Percentiles rank a stretch among this genome's conserved stretches.
Conservation (phyloP, 2,797 vertebrate species). For the Sebastes diaconus region DNA sequence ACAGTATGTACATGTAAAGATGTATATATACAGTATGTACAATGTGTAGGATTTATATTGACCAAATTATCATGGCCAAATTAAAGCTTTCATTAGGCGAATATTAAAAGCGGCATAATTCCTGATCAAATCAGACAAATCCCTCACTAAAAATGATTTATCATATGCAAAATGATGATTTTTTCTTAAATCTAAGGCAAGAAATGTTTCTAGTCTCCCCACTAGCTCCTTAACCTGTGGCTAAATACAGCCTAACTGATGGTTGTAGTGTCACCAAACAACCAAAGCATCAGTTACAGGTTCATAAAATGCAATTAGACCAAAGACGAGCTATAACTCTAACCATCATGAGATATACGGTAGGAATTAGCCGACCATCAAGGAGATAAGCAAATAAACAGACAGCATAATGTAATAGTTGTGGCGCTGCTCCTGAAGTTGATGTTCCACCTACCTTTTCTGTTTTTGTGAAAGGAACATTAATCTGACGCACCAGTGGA, state of each 20-base stretch:
- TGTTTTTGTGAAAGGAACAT: slow-evolving; percentile 73
- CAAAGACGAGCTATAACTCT: slow-evolving; percentile 33
- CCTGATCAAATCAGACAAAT: slow-evolving; percentile 20
- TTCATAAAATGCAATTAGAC: slow-evolving; percentile 44
- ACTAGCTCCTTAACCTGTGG: slow-evolving; percentile 10
- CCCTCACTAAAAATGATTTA: not conserved
- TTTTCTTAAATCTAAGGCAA: slow-evolving; percentile 27
- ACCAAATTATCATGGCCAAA: not conserved
- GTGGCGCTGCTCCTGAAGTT: slow-evolving; percentile 58
- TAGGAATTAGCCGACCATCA: slow-evolving; percentile 57
- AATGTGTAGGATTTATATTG: no score
- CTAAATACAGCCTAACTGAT: slow-evolving; percentile 35
- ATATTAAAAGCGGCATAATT: slow-evolving; percentile 13
- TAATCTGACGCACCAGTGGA: slow-evolving; percentile 80
- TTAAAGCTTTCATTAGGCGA: not conserved
- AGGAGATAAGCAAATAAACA: slow-evolving; percentile 67
- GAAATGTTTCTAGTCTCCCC: slow-evolving; percentile 33
- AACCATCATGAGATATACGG: slow-evolving; percentile 31
- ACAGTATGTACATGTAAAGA: no score
- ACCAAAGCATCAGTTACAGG: slow-evolving; percentile 41
- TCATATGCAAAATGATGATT: not conserved
- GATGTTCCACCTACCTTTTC: slow-evolving; percentile 75
- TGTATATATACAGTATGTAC: no score
- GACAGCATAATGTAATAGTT: slow-evolving; percentile 69
- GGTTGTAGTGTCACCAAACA: not conserved